phyloP scores from a whole-genome alignment of 2,113 vertebrate species.

The Cheilinus undulatus region DNA sequence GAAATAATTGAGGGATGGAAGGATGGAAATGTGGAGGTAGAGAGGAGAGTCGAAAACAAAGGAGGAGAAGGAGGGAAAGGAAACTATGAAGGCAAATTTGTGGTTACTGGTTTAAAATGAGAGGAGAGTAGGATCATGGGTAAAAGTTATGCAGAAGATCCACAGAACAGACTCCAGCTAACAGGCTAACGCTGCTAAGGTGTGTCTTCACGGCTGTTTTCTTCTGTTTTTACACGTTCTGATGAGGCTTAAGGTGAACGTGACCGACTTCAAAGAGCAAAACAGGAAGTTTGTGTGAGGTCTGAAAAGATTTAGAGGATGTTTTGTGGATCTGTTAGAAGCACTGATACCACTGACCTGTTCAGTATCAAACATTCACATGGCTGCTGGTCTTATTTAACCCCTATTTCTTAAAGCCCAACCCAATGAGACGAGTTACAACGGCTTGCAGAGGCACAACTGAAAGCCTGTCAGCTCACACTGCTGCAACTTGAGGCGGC shows the following conservation, averaged over 20 bases:
- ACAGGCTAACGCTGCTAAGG: neutral
- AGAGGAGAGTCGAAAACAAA: neutral
- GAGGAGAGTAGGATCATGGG: conserved; percentile 31
- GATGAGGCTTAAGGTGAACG: neutral
- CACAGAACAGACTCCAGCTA: conserved; percentile 21
- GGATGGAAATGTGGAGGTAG: conserved; percentile 31
- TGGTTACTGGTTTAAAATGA: neutral
- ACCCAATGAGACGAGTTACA: too few species aligned
- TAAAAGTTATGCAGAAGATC: conserved; percentile 5
- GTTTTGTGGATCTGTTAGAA: conserved; percentile 12
- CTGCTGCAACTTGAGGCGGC: too few species aligned
- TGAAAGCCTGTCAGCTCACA: too few species aligned
- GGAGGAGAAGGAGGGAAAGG: neutral
- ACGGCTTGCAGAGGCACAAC: too few species aligned
- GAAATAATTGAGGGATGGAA: conserved; percentile 12
- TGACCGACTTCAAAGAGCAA: too few species aligned
- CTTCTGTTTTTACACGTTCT: neutral
- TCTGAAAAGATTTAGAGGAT: neutral
- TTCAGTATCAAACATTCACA: neutral
- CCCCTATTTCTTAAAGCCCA: neutral
- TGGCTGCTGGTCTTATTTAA: neutral
- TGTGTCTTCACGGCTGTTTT: too few species aligned
- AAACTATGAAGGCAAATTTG: conserved; percentile 24
- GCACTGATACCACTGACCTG: conserved; percentile 21
- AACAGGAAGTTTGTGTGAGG: too few species aligned